Evolutionary conservation across 2,113 vertebrate genomes (phyloP), one percentile per base, ranked within the genome.

Genomic region (Felis catus): DNA sequence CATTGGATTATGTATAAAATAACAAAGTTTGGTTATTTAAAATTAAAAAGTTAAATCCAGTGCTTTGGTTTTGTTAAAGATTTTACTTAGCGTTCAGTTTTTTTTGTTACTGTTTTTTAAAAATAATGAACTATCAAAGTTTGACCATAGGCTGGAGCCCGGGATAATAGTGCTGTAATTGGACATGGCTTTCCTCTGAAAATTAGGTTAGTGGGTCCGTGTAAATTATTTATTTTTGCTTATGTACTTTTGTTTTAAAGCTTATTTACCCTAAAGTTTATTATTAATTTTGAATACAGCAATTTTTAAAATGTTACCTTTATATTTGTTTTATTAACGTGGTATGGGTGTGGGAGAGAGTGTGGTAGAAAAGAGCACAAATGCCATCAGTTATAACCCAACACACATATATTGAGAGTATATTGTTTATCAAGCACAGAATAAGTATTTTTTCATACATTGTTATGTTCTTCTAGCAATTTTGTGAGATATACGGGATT

Each of bases 11-110:
- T 99, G 99, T 99, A 99, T 96, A 98, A 98, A 98, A 97, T 95
- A 68, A 96, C 25, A 97, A 98, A 96, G 98, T 98, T 98, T 98
- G 98, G 98, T 99, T 99, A 98, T 98, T 98, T 98, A 98, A 98
- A 98, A 99, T 99, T 99, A 98, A 99, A 98, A 97, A 98, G 98
- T 98, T 98, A 98, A 99, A 99, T 98, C 85, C 98, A 98, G 96
- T 97, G 74, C 89, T 98, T 98, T 91, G 84, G 96, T 98, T 98
- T 99, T 98, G 97, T 98, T 98, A 98, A 97, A 91, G 98, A 97
- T 97, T 98, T 98, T 98, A 97, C 97, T 98, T 97, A 95, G 70
- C 27, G 88, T 97, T 96, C 96, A 98, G 88, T 96, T 97, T 96
- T 55, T 96, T 96, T 95, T 97, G 95, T 97, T 97, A 98, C 93